These are phyloP conservation scores for Heliconius himera DNA, from an alignment of 1,140 invertebrate genomes.

Conservation along the genomic window DNA sequence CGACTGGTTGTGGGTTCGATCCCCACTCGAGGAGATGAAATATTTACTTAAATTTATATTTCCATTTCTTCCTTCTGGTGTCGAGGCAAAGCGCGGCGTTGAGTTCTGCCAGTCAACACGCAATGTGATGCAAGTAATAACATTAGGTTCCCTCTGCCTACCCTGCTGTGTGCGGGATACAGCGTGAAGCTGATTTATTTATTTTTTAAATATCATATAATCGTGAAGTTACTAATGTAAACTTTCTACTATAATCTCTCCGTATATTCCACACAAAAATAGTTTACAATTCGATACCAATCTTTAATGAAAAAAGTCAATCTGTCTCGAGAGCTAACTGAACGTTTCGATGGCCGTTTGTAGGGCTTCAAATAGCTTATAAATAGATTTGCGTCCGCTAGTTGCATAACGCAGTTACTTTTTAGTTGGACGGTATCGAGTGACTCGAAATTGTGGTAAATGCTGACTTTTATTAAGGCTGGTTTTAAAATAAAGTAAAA, in stretches of 20 bases:
- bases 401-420: constrained; percentile 5
- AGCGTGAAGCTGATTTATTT: too few species aligned
- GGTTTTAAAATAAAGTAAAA: not conserved
- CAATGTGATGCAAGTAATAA: too few species aligned
- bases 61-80: too few species aligned
- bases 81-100: too few species aligned
- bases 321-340: constrained; percentile 10
- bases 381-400: constrained; percentile 18
- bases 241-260: not conserved
- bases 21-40: too few species aligned
- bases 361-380: constrained; percentile 11
- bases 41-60: too few species aligned
- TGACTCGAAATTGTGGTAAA: constrained; percentile 4
- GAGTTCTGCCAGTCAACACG: too few species aligned
- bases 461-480: not conserved
- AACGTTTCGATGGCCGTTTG: constrained; percentile 2
- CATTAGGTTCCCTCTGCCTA: too few species aligned
- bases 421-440: constrained; percentile 5
- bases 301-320: constrained; percentile 16
- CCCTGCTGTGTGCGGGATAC: too few species aligned
- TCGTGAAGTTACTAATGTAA: not conserved
- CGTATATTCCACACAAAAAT: not conserved
- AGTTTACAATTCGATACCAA: not conserved
- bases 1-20: too few species aligned
- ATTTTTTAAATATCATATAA: too few species aligned